Evolutionary conservation across 2,113 vertebrate genomes (phyloP), one percentile per base, ranked within the genome.

Genomic region (Typhlomys cinereus): DNA sequence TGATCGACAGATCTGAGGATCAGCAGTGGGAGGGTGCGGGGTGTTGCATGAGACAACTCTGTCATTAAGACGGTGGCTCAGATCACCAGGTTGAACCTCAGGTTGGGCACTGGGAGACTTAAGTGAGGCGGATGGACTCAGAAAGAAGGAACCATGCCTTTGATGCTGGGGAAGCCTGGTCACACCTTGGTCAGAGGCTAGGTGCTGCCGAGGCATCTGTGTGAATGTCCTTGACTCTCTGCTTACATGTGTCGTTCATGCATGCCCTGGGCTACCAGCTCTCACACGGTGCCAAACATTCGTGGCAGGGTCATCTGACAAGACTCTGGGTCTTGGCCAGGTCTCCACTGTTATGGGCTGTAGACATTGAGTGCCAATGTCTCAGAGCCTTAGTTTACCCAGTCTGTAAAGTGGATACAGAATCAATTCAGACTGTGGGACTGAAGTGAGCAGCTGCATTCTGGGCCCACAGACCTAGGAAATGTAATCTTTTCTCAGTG

Each of bases 201-300:
- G 36, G 17, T 10, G 27, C 44, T 67, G 39, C 39, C 2, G 20
- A 86, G n/a, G 31, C 70, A 7, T 36, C 48, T 52, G 10, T 46
- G 12, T 7, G 20, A 86, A 71, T 67, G 36, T 8, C 31, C 39
- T 18, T 4, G 4, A 36, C 52, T 23, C 31, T 61, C 41, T 8
- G 7, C 48, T 71, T 25, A 7, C 20, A 5, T 39, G 59, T 21
- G 31, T 15, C 25, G 46, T 80, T 29, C 3, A 0, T 44, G 0
- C 15, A 31, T 17, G 31, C 10, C n/a, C 41, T 13, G 46, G 46
- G 69, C 39, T 29, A 4, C 50, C 44, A 36, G 8, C 36, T 71
- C 79, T n/a, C 2, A 7, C 0, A 0, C 6, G 14, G 7, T 1
- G 4, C 7, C 1, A 20, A 39, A 12, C 11, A 57, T 10, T 25